Conservation (phyloP, 2,888 invertebrate species). For the Formica aserva region DNA sequence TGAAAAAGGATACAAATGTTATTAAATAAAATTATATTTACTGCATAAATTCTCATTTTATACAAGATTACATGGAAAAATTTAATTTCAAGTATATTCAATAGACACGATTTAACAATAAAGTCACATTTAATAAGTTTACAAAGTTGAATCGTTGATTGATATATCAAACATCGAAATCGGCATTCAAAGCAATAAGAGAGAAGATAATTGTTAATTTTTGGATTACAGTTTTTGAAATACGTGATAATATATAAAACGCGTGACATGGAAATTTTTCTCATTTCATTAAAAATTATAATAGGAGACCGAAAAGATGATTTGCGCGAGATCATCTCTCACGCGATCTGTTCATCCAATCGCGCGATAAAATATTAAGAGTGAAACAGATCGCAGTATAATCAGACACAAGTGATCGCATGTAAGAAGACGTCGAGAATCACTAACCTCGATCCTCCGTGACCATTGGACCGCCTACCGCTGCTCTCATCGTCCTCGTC, state of each 20-base stretch:
- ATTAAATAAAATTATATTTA: neutral
- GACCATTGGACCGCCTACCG: conserved; percentile 81
- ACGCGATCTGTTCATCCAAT: neutral
- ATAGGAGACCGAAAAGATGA: neutral
- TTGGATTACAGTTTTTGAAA: neutral
- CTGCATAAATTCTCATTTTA: conserved; percentile 2
- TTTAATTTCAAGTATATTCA: conserved; percentile 20
- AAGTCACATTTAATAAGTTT: conserved; percentile 22
- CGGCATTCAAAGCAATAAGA: neutral
- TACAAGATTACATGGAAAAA: neutral
- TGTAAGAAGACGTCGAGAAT: neutral
- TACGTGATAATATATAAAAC: neutral
- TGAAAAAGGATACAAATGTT: neutral
- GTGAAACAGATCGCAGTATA: neutral
- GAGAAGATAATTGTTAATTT: neutral
- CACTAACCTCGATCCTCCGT: conserved; percentile 83
- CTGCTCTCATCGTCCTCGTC: conserved; percentile 87
- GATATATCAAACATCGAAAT: neutral
- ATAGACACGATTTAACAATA: neutral
- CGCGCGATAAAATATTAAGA: neutral
- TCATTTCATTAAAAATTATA: neutral
- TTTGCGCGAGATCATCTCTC: neutral
- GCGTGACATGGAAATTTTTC: neutral
- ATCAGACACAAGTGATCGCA: neutral
- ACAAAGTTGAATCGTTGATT: conserved; percentile 1